Evolutionary conservation across 2,888 invertebrate species (phyloP).

Genomic region (Teinopalpus imperialis): DNA sequence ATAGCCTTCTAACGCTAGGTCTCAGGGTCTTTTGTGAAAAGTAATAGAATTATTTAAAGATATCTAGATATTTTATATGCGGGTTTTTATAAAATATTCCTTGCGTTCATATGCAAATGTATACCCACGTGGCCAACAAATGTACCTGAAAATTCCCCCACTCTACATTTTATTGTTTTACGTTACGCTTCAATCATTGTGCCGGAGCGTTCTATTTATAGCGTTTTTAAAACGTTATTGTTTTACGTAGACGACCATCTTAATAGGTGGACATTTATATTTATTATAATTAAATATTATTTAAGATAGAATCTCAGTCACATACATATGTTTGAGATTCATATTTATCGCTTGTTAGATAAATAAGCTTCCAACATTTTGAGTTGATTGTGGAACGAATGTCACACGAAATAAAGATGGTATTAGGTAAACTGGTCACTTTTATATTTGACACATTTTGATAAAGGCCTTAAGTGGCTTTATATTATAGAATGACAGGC

Average conservation of each 20-base stretch:
- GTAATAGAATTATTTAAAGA: no score
- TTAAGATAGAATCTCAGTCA: conserved; percentile 25
- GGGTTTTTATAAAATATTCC: conserved; percentile 8
- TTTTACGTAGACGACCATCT: no score
- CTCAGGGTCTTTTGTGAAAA: conserved; percentile 8
- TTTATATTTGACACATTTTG: conserved; percentile 37
- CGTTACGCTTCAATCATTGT: no score
- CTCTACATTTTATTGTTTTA: conserved; percentile 4
- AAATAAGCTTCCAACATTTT: conserved; percentile 21
- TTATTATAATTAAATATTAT: conserved; percentile 1
- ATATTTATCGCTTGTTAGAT: conserved; percentile 30
- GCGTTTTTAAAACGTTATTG: no score
- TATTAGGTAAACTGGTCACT: conserved; percentile 24
- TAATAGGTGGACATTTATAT: conserved; percentile 4
- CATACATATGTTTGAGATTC: conserved; percentile 35
- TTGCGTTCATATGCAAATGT: conserved; percentile 12
- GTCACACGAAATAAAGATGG: conserved; percentile 29
- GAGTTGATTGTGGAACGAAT: conserved; percentile 30
- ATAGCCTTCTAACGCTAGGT: not conserved
- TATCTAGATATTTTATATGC: conserved; percentile 6
- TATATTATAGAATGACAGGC: conserved; percentile 58
- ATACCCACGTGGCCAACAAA: conserved; percentile 8
- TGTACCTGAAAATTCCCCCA: conserved; percentile 1
- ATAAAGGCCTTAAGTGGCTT: conserved; percentile 43
- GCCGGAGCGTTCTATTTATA: no score